A percentile compares a stretch with the other conserved stretches of the same genome.
phyloP scores from a whole-genome alignment of 1,140 invertebrate genomes.

The Mylabris phalerata region DNA sequence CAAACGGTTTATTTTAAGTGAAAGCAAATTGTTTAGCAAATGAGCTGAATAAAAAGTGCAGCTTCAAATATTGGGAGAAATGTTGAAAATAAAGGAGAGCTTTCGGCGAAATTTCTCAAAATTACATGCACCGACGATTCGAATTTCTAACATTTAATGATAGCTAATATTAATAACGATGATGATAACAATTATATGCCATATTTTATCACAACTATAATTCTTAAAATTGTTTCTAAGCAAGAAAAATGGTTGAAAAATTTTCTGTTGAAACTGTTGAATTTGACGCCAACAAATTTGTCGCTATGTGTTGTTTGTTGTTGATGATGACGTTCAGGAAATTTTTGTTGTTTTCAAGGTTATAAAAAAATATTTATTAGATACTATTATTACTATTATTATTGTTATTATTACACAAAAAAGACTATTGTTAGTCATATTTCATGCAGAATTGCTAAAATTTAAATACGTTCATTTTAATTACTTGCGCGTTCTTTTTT shows the following conservation, averaged over 20 bases:
- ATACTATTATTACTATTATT: background rate
- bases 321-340: background rate
- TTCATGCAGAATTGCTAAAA: background rate
- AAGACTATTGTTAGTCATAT: background rate
- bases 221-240: background rate
- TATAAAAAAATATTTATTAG: background rate
- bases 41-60: too few relatives aligned
- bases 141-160: background rate
- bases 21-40: conserved; percentile 1
- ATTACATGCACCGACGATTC: conserved; percentile 19
- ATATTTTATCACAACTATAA: background rate
- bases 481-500: background rate
- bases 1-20: conserved; percentile 8
- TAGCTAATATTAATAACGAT: too few relatives aligned
- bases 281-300: background rate
- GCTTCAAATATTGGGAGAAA: too few relatives aligned
- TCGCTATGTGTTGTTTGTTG: background rate
- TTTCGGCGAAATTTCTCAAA: conserved; percentile 26
- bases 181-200: background rate
- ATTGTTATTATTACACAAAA: background rate
- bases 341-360: background rate
- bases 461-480: background rate
- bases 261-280: background rate
- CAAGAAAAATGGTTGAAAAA: background rate
- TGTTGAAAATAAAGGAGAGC: background rate